Conservation (phyloP, 2,797 vertebrate genomes). For the Neosilurus mollespiculum region DNA sequence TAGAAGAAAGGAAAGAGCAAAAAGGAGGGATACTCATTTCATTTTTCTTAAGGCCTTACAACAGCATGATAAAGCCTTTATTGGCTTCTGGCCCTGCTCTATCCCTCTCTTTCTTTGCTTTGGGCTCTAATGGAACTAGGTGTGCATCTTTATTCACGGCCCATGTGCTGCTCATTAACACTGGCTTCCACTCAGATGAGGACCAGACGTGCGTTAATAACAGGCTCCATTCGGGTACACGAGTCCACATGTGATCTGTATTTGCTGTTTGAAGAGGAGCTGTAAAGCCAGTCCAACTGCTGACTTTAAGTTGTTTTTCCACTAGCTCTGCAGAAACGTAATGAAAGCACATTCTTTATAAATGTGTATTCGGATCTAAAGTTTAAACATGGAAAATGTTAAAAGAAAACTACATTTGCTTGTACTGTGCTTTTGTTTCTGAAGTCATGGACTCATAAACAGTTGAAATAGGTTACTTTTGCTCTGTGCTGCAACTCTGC, state of each 20-base stretch:
- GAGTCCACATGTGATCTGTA: slow-evolving; percentile 51
- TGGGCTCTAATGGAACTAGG: slow-evolving; percentile 12
- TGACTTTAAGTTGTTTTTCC: slow-evolving; percentile 44
- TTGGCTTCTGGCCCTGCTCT: neutral
- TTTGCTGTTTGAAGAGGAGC: slow-evolving; percentile 49
- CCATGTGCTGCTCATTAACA: slow-evolving; percentile 46
- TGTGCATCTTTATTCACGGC: slow-evolving; percentile 13
- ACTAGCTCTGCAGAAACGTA: slow-evolving; percentile 41
- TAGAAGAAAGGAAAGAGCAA: neutral
- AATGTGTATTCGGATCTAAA: slow-evolving; percentile 29
- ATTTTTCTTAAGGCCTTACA: neutral
- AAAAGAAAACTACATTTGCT: neutral
- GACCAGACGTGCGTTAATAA: slow-evolving; percentile 44
- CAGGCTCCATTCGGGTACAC: slow-evolving; percentile 51
- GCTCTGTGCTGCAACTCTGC: neutral
- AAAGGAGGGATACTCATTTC: neutral
- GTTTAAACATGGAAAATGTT: slow-evolving; percentile 16
- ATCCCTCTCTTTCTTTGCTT: neutral
- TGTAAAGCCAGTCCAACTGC: slow-evolving; percentile 35
- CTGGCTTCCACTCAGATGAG: slow-evolving; percentile 27
- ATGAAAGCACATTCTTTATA: slow-evolving; percentile 26
- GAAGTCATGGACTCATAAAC: neutral
- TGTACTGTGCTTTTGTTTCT: neutral
- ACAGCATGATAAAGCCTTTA: slow-evolving; percentile 12
- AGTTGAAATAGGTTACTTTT: neutral